Percentiles rank a stretch among this genome's conserved stretches.
phyloP scores from a whole-genome alignment of 2,113 vertebrate species.

The Nyctereutes procyonoides region DNA sequence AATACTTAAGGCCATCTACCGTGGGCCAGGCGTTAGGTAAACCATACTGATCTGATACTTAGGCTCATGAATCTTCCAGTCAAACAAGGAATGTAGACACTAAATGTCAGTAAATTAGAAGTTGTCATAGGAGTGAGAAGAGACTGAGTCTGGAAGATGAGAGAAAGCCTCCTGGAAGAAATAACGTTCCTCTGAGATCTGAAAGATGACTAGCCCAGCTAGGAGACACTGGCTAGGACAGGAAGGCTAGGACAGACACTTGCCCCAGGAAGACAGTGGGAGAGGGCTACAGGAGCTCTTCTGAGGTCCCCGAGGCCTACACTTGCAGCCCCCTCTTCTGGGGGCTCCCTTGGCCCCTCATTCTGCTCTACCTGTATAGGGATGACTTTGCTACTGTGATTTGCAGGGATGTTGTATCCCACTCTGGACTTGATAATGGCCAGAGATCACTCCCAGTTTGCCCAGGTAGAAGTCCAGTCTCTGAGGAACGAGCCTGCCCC shows the following conservation, averaged over 20 bases:
- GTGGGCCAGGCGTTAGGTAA: neutral
- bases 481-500: neutral
- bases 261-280: no score
- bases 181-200: neutral
- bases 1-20: neutral
- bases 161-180: neutral
- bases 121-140: neutral
- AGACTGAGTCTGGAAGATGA: neutral
- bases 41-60: neutral
- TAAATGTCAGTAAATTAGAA: neutral
- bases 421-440: neutral
- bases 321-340: neutral
- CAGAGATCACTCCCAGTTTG: neutral
- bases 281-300: neutral
- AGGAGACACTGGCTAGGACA: neutral
- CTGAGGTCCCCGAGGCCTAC: neutral
- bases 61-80: neutral
- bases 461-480: neutral
- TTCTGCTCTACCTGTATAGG: neutral
- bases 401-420: no score
- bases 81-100: neutral
- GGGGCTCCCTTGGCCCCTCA: rapidly evolving
- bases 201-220: neutral
- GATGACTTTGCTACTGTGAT: neutral
- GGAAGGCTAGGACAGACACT: neutral